Base-by-base conservation (phyloP, 2,113 vertebrate genomes). In the Sebastes fasciatus region DNA sequence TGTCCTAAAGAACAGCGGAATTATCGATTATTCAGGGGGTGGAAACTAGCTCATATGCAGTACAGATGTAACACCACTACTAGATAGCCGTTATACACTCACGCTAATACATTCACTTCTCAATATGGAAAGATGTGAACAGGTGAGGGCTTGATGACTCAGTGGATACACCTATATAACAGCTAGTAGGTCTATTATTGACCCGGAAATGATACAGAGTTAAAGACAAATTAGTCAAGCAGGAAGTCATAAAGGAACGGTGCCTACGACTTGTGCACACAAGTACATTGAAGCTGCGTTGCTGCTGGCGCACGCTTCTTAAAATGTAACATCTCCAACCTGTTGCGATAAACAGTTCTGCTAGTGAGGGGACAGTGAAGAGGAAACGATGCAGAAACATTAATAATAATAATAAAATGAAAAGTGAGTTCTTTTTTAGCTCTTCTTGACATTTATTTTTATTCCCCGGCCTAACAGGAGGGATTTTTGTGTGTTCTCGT, bases 191-290 rank as follows among this genome's bases (percentile, higher is more conserved):
- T 63, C 54, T 77, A 75, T 60, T 67, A 65, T 65, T 4, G 5
- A 85, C 51, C 23, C 17, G 21, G 49, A 67, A 80, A 73, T 68
- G 16, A 74, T 82, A 64, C 34, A 69, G 71, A 34, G 65, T 86
- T 70, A 83, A 67, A 86, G 57, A 74, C 58, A 74, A 79, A 80
- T 51, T 55, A 77, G 76, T 79, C 68, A 58, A 43, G 57, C 62
- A 76, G 62, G 68, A 81, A 58, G 63, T 63, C 16, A 42, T 23
- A 13, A 73, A 83, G 83, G 74, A 89, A 83, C 64, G 79, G 72
- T 57, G 64, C 54, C 54, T 63, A 52, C 66, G 21, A 81, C 16
- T 66, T 26, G 79, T 60, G 34, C 34, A 34, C 61, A 69, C 42
- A 19, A 67, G 23, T 64, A 80, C 57, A 67, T 6, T 69, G 40